Evolutionary conservation across 2,888 invertebrate species (phyloP).

Genomic region (Morpho helenor): DNA sequence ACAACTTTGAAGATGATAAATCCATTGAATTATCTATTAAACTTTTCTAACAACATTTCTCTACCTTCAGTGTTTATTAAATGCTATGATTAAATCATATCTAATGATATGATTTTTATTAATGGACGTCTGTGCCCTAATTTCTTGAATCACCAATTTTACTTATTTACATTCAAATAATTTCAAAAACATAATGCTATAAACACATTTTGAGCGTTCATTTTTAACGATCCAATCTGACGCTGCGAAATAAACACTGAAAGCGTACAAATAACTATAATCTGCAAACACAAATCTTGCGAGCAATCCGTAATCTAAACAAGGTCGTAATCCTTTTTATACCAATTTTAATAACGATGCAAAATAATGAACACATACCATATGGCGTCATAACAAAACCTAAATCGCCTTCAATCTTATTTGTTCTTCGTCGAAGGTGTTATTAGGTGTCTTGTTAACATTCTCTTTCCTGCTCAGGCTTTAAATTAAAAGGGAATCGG

Average conservation of each 20-base stretch:
- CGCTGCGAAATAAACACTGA: conserved; percentile 17
- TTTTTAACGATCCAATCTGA: conserved; percentile 1
- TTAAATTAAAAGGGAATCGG: conserved; percentile 74
- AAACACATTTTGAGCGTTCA: conserved; percentile 7
- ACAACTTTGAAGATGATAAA: too few relatives aligned
- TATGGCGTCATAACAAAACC: conserved; percentile 56
- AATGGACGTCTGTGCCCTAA: too few relatives aligned
- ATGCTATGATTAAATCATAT: too few relatives aligned
- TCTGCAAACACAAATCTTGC: conserved; percentile 11
- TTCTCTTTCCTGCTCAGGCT: conserved; percentile 60
- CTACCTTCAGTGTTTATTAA: too few relatives aligned
- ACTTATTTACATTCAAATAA: too few relatives aligned
- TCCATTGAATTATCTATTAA: too few relatives aligned
- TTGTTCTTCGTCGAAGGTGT: conserved; percentile 67
- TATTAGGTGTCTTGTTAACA: conserved; percentile 74
- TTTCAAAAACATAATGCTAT: conserved; percentile 1
- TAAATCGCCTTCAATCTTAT: conserved; percentile 56
- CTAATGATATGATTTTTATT: too few relatives aligned
- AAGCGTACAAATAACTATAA: conserved; percentile 16
- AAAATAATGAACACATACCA: conserved; percentile 48
- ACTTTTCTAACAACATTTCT: too few relatives aligned
- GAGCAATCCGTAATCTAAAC: conserved; percentile 14
- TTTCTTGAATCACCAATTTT: too few relatives aligned
- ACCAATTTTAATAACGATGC: conserved; percentile 34
- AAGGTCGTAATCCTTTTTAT: conserved; percentile 11